These are phyloP conservation scores for Euzetes globulus DNA, from an alignment of 2,888 invertebrate genomes.

Conservation along the genomic window DNA sequence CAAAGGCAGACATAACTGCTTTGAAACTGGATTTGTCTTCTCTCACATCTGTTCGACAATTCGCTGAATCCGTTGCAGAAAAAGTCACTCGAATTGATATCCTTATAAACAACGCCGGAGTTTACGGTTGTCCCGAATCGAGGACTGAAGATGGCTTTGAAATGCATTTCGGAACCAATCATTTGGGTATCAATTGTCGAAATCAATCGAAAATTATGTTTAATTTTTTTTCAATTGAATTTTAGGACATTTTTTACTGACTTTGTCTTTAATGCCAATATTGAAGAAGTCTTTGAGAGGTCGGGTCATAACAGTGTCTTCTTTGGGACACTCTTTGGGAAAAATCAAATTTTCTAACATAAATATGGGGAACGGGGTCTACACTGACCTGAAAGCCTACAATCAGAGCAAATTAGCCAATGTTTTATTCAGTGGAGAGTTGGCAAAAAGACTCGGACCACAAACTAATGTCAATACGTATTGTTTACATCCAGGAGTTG, in stretches of 20 bases:
- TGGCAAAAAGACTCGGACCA: slow-evolving; percentile 43
- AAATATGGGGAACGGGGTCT: slow-evolving; percentile 38
- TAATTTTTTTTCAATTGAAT: neutral
- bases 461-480: slow-evolving; percentile 43
- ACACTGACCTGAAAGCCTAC: slow-evolving; percentile 44
- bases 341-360: slow-evolving; percentile 44
- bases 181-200: neutral
- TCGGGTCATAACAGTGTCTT: slow-evolving; percentile 45
- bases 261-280: slow-evolving; percentile 35
- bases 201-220: neutral
- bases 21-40: slow-evolving; percentile 59
- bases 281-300: slow-evolving; percentile 39
- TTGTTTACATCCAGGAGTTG: slow-evolving; percentile 50
- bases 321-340: slow-evolving; percentile 46
- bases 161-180: neutral
- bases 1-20: slow-evolving; percentile 40
- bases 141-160: neutral
- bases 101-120: slow-evolving; percentile 41
- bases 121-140: slow-evolving; percentile 11
- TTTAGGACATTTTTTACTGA: slow-evolving; percentile 39
- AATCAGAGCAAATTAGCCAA: slow-evolving; percentile 48
- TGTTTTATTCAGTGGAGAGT: slow-evolving; percentile 46
- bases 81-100: slow-evolving; percentile 36
- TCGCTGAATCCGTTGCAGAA: slow-evolving; percentile 52
- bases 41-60: slow-evolving; percentile 59